Conservation (phyloP, 2,113 vertebrate species). For the Chaetodon trifascialis region DNA sequence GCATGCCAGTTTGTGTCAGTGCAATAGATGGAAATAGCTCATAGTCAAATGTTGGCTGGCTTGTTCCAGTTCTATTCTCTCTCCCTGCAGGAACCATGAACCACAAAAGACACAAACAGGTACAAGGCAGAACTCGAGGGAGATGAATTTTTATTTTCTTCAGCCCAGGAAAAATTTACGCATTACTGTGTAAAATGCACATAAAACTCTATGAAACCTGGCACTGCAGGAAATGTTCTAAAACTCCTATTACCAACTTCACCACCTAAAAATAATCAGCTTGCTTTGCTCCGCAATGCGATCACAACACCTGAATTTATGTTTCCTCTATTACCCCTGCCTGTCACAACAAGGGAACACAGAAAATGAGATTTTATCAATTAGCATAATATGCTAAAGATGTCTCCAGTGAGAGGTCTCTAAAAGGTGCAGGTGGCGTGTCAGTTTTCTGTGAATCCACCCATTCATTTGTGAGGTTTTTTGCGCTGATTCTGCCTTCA, state of each 20-base stretch:
- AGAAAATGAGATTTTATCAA: slow-evolving; percentile 38
- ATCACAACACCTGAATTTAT: slow-evolving; percentile 38
- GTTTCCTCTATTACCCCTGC: slow-evolving; percentile 27
- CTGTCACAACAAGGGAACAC: slow-evolving; percentile 41
- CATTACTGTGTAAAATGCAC: slow-evolving; percentile 34
- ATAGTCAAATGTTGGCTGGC: slow-evolving; percentile 64
- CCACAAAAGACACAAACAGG: slow-evolving; percentile 54
- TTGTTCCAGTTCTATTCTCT: slow-evolving; percentile 63
- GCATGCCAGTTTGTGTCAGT: slow-evolving; percentile 61
- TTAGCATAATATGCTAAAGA: slow-evolving; percentile 54
- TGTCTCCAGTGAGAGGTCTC: slow-evolving; percentile 16
- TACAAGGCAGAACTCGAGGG: slow-evolving; percentile 46
- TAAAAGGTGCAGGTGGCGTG: slow-evolving; percentile 2
- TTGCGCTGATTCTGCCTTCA: slow-evolving; percentile 10
- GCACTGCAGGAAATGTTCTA: slow-evolving; percentile 32
- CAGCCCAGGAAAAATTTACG: slow-evolving; percentile 36
- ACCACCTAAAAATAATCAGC: slow-evolving; percentile 34
- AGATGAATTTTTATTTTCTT: slow-evolving; percentile 45
- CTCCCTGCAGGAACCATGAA: slow-evolving; percentile 54
- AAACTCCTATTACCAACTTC: slow-evolving; percentile 28
- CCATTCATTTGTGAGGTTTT: background rate
- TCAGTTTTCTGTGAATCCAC: slow-evolving; percentile 13
- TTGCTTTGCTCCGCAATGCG: slow-evolving; percentile 24
- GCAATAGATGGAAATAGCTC: slow-evolving; percentile 62
- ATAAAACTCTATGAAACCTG: slow-evolving; percentile 43